Evolutionary conservation across 2,797 vertebrate genomes (phyloP).

Genomic region (Falco peregrinus): DNA sequence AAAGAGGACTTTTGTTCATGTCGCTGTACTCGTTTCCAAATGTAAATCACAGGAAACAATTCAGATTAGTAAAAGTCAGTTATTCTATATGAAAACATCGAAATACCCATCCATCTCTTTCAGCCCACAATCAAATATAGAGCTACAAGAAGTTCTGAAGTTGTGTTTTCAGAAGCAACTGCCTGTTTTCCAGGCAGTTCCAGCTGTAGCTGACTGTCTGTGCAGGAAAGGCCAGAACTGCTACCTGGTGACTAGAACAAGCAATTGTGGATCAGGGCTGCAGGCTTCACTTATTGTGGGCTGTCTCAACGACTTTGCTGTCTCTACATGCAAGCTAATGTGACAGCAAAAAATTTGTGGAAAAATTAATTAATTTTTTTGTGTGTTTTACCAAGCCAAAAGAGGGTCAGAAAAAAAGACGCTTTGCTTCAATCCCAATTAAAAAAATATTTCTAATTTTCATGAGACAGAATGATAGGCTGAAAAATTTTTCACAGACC

Average conservation of each 20-base stretch:
- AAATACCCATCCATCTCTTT: background rate
- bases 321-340: background rate
- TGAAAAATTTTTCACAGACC: background rate
- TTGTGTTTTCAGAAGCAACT: background rate
- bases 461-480: background rate
- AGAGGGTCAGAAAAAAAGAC: background rate
- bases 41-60: background rate
- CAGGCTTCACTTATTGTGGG: background rate
- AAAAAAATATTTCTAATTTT: background rate
- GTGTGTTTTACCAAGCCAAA: background rate
- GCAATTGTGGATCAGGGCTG: background rate
- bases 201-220: background rate
- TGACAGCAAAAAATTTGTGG: background rate
- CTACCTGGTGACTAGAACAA: background rate
- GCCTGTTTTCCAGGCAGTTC: background rate
- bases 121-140: background rate
- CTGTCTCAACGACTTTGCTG: background rate
- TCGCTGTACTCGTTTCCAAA: background rate
- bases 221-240: background rate
- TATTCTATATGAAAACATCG: background rate
- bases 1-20: background rate
- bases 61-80: background rate
- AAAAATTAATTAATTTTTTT: background rate
- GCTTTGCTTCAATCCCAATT: background rate
- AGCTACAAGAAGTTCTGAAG: background rate